Evolutionary conservation across 2,797 vertebrate genomes (phyloP), one percentile per base, ranked within the genome.

Genomic region (Hippocampus kuda): DNA sequence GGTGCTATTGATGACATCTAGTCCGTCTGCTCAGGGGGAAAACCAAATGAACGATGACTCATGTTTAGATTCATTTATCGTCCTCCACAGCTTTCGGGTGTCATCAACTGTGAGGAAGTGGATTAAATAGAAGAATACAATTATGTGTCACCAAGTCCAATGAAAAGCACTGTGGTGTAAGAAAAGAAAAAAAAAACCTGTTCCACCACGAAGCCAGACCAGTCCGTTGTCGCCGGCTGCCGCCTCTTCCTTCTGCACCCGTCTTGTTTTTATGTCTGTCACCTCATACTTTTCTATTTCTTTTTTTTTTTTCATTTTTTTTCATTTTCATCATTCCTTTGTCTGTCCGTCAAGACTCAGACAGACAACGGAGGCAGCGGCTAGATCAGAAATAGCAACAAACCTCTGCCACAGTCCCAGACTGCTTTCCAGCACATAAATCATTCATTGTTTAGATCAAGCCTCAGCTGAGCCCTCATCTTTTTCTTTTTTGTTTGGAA

Each of bases 111-210:
- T 42, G 34, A 63, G 38, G 20, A 63, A 63, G 9, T 64, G 62
- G 2, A 42, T 64, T 8, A 24, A 64, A 46, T 24, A 44, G 41
- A 42, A 15, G 8, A 24, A 42, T 11, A 42, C n/a, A 24, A 44
- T 46, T 41, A 44, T 44, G 41, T 64, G n/a, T 64, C 62, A 64
- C 42, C 41, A 64, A 42, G 41, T 64, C 62, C 8, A 24, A 24
- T 64, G 62, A 64, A 64, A 64, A 34, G 41, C 22, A 24, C 12
- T 26, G 62, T 16, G 71, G 26, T 72, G 71, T 20, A 61, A 67
- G 74, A 7, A 38, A 7, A 38, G 1, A 38, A 38, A 38, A 38
- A 38, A 69, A 70, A 68, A 85, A 83, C 81, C 77, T 71, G 84
- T 80, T 84, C 67, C 53, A 48, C 72, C 60, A 70, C 71, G 72